phyloP scores from a whole-genome alignment of 2,888 invertebrate genomes.

The Spodoptera picta region DNA sequence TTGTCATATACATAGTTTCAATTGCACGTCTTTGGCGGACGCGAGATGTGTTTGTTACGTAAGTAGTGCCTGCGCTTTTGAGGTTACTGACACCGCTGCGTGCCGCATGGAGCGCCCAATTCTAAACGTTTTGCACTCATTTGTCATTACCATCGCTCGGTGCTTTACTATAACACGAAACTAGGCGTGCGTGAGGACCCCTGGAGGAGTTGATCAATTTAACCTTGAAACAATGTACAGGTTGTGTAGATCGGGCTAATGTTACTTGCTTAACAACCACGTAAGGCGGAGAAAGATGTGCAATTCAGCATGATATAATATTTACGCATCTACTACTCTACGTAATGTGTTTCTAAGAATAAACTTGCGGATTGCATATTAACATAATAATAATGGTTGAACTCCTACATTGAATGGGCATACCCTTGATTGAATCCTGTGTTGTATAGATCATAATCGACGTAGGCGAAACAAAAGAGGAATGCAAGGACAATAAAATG shows the following conservation, averaged over 20 bases:
- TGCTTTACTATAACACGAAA: constrained; percentile 39
- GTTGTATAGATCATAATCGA: constrained; percentile 42
- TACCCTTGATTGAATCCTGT: constrained; percentile 1
- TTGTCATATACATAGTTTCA: constrained; percentile 55
- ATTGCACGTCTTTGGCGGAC: constrained; percentile 57
- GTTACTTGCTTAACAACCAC: constrained; percentile 46
- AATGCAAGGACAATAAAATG: constrained; percentile 51
- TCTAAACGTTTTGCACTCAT: constrained; percentile 50
- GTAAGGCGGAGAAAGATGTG: constrained; percentile 37
- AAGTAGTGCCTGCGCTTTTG: constrained; percentile 61
- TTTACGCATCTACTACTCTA: constrained; percentile 24
- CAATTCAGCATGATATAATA: constrained; percentile 20
- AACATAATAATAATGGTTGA: constrained; percentile 43
- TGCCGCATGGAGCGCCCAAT: constrained; percentile 46
- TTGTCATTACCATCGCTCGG: constrained; percentile 42
- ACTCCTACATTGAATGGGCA: constrained; percentile 48
- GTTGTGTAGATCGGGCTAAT: constrained; percentile 29
- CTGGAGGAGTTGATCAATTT: constrained; percentile 45
- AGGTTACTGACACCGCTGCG: constrained; percentile 72
- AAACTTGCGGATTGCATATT: constrained; percentile 34
- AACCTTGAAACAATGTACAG: constrained; percentile 46
- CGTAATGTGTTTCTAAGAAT: constrained; percentile 13
- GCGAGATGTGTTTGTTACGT: constrained; percentile 70
- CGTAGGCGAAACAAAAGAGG: constrained; percentile 58
- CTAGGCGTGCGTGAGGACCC: constrained; percentile 24